Base-by-base conservation (phyloP, 2,797 vertebrate species). In the Etheostoma perlongum region DNA sequence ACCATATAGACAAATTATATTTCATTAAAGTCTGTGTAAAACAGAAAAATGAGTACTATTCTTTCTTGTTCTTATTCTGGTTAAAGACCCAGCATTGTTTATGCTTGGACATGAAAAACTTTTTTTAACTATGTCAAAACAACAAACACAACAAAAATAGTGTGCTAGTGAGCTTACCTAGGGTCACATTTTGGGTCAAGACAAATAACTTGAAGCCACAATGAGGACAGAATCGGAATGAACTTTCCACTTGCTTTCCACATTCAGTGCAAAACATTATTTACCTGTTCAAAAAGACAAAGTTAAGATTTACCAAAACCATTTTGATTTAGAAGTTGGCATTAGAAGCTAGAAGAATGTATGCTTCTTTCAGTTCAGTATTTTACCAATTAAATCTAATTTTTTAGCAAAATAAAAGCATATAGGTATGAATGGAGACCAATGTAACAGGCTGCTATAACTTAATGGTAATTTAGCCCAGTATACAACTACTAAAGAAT, bases 231-330 rank as follows among this genome's bases (percentile, higher is more conserved):
- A 87, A 87, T 4, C 1, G 82, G 18, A 8, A 47, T 47, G 67
- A 63, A 0, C 0, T 54, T 21, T 78, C 74, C n/a, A 70, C 70
- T n/a, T 33, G 5, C 47, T 0, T 13, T 65, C 54, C 55, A 82
- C 85, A 87, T 0, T 78, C 0, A 21, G 85, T 19, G 19, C 85
- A 87, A 68, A 70, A 75, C 74, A 84, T 87, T 33, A 14, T 78
- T 27, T 6, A 49, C 64, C 85, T 87, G 67, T 74, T 74, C 61
- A 5, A 23, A 63, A 14, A 78, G 30, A 73, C 9, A 46, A 19
- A 9, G 61, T 40, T 21, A 54, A 2, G 19, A 51, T 71, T 46
- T 5, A 0, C 3, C 0, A 1, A 8, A 49, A 59, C 55, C 13
- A 67, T 46, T 27, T 44, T 7, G 4, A 52, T 42, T 6, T 12